Conservation (phyloP, 2,113 vertebrate species). For the Polypterus bichir region DNA sequence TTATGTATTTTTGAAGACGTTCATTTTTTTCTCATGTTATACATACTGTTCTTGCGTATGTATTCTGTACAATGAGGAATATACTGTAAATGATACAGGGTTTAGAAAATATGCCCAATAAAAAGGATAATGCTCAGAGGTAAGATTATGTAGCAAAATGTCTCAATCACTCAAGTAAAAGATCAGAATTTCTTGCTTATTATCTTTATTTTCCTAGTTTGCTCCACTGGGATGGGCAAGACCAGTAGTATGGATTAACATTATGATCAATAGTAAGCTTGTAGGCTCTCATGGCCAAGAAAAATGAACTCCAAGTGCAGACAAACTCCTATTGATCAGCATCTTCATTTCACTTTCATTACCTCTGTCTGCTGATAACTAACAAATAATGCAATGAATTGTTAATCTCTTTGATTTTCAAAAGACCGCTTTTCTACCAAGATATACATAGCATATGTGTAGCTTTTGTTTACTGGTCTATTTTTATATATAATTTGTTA, state of each 20-base stretch:
- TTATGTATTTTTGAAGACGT: no score
- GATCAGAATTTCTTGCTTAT: conserved; percentile 75
- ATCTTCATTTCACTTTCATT: conserved; percentile 82
- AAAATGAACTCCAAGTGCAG: conserved; percentile 97
- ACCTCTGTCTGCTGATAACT: conserved; percentile 83
- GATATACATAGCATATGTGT: no score
- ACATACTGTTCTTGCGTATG: no score
- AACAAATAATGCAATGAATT: conserved; percentile 89
- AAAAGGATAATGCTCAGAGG: no score
- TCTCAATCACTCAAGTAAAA: conserved; percentile 58
- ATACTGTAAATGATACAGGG: no score
- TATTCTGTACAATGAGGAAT: no score
- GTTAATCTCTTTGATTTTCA: conserved; percentile 92
- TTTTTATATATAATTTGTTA: no score
- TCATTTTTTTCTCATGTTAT: no score
- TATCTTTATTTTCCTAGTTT: conserved; percentile 70
- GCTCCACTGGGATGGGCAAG: conserved; percentile 68
- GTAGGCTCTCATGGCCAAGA: conserved; percentile 73
- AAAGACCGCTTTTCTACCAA: conserved; percentile 58
- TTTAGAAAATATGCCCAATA: no score
- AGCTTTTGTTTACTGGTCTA: no score
- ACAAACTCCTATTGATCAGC: conserved; percentile 90
- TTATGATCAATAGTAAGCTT: conserved; percentile 87
- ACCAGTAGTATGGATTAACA: conserved; percentile 94
- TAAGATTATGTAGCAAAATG: no score